Evolutionary conservation across 2,797 vertebrate genomes (phyloP).

Genomic region (Pseudomugil tenellus): DNA sequence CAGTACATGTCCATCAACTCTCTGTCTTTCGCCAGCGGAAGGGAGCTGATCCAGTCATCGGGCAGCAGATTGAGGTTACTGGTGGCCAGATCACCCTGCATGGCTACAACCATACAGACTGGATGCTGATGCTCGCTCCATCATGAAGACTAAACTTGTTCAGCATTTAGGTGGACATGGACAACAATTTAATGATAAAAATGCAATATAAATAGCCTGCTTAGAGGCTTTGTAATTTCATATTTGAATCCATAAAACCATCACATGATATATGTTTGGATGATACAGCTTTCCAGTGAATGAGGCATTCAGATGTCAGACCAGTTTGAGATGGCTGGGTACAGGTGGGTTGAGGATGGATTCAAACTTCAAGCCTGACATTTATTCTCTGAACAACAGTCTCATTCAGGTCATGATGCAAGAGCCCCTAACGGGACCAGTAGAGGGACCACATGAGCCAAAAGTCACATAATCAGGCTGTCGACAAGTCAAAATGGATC

Average conservation of each 20-base stretch:
- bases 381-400: too few relatives aligned
- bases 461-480: not conserved
- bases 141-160: conserved; percentile 21
- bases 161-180: conserved; percentile 11
- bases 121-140: conserved; percentile 53
- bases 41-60: conserved; percentile 81
- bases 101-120: conserved; percentile 40
- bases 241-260: not conserved
- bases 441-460: not conserved
- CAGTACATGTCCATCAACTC: not conserved
- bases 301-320: not conserved
- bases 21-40: conserved; percentile 67
- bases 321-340: not conserved
- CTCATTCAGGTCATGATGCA: not conserved
- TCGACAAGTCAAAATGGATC: too few relatives aligned
- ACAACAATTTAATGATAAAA: conserved; percentile 6
- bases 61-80: conserved; percentile 78
- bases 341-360: not conserved
- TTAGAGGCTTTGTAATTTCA: conserved; percentile 3
- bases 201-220: conserved; percentile 35
- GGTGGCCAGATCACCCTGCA: conserved; percentile 72
- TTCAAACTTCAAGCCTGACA: not conserved
- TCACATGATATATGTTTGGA: not conserved
- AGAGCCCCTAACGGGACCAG: not conserved
- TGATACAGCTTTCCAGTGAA: not conserved